phyloP scores from a whole-genome alignment of 2,113 vertebrate species.

The Mustela lutreola region DNA sequence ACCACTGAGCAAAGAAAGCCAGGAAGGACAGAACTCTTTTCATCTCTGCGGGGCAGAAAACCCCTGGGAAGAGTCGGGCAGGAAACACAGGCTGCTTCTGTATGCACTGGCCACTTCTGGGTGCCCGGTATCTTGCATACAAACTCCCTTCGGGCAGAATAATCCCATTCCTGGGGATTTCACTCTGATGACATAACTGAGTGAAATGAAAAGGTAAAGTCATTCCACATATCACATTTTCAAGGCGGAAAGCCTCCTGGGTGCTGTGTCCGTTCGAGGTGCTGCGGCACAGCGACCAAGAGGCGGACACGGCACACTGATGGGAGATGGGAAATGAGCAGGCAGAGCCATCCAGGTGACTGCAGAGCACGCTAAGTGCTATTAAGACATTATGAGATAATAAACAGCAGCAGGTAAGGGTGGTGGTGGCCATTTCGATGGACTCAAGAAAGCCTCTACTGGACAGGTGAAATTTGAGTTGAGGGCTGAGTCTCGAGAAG shows the following conservation, averaged over 20 bases:
- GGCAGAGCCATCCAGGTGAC: not conserved
- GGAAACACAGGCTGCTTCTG: not conserved
- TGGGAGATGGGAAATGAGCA: fast-evolving
- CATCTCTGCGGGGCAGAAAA: not conserved
- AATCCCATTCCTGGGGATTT: not conserved
- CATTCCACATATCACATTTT: fast-evolving
- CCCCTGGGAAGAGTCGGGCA: slow-evolving; percentile 1
- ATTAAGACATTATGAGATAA: not conserved
- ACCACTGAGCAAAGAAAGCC: slow-evolving; percentile 27
- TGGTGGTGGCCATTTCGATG: fast-evolving
- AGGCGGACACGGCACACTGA: fast-evolving
- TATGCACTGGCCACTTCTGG: not conserved
- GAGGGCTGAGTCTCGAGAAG: not conserved
- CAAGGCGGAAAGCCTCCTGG: fast-evolving
- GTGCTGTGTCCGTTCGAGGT: fast-evolving
- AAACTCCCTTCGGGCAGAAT: not conserved
- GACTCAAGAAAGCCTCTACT: no score
- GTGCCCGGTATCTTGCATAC: not conserved
- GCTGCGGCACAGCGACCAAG: fast-evolving
- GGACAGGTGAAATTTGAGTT: not conserved
- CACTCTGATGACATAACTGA: not conserved
- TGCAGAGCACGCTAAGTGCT: not conserved
- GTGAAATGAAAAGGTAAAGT: not conserved
- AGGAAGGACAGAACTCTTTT: slow-evolving; percentile 63
- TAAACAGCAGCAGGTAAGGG: fast-evolving